A percentile compares a stretch with the other conserved stretches of the same genome.
Conservation (phyloP, 2,113 vertebrate species). For the Cynopterus brachyotis region DNA sequence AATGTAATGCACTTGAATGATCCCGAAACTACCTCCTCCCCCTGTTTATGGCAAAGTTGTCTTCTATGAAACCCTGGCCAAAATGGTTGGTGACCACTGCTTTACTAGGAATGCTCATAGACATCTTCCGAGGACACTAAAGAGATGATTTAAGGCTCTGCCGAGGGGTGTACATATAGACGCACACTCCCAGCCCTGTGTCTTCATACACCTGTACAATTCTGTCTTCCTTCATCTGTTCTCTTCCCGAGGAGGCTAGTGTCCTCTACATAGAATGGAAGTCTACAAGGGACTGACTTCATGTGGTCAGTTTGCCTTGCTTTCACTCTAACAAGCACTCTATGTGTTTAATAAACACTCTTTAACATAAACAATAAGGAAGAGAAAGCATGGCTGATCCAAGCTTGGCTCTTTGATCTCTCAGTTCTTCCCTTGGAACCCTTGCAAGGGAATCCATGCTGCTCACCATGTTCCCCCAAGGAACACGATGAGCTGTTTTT, state of each 20-base stretch:
- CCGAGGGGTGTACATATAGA: not conserved
- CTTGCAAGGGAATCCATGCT: not conserved
- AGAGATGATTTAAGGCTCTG: not conserved
- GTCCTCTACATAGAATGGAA: not conserved
- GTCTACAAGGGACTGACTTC: not conserved
- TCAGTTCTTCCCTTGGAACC: not conserved
- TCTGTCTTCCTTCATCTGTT: not conserved
- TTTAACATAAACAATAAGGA: not conserved
- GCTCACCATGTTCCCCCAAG: not conserved
- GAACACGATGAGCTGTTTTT: conserved; percentile 34
- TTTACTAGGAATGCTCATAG: too few species aligned
- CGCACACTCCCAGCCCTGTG: not conserved
- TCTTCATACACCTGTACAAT: not conserved
- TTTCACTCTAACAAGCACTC: not conserved
- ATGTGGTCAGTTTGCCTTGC: not conserved
- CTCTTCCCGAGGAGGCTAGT: not conserved
- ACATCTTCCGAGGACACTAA: not conserved
- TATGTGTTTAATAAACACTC: not conserved
- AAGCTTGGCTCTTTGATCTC: not conserved
- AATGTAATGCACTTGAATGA: too few species aligned
- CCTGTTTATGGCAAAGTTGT: too few species aligned
- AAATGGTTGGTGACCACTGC: too few species aligned
- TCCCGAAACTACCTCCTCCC: too few species aligned
- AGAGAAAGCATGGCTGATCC: not conserved
- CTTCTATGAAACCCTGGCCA: too few species aligned